A percentile compares a stretch with the other conserved stretches of the same genome.
These are phyloP conservation scores for Catocala sponsa DNA, from an alignment of 2,888 invertebrate species.

Conservation along the genomic window DNA sequence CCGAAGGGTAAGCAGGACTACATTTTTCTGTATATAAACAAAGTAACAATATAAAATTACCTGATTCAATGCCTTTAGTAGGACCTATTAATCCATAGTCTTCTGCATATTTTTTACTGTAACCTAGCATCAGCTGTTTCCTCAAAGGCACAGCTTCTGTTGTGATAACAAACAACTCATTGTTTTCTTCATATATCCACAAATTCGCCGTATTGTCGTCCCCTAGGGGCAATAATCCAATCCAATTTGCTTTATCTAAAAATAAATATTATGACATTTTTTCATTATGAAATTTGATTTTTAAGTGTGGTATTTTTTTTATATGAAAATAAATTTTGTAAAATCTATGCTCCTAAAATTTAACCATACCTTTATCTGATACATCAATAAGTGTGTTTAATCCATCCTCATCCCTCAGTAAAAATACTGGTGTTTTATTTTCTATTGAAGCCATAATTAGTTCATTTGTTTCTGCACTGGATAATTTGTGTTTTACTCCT, in stretches of 20 bases:
- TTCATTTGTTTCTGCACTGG: slow-evolving; percentile 45
- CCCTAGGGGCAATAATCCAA: slow-evolving; percentile 67
- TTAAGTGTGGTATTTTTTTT: no score
- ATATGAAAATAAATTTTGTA: no score
- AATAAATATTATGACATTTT: neutral
- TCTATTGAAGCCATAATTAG: slow-evolving; percentile 45
- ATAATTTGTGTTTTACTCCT: slow-evolving; percentile 57
- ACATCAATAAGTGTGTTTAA: slow-evolving; percentile 61
- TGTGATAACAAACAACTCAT: slow-evolving; percentile 64
- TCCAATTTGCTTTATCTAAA: slow-evolving; percentile 76
- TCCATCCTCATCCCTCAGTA: slow-evolving; percentile 52
- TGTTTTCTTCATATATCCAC: slow-evolving; percentile 70
- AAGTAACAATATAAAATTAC: slow-evolving; percentile 37
- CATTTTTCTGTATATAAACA: no score
- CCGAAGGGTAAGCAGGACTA: no score
- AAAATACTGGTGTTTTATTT: slow-evolving; percentile 59
- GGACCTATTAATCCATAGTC: slow-evolving; percentile 57
- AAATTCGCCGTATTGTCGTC: slow-evolving; percentile 64
- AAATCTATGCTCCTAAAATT: no score
- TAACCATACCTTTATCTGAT: slow-evolving; percentile 64
- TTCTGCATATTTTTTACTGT: slow-evolving; percentile 65
- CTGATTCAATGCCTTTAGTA: slow-evolving; percentile 58
- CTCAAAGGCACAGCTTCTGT: slow-evolving; percentile 56
- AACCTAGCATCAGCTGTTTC: slow-evolving; percentile 65
- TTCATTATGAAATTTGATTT: no score